Evolutionary conservation across 1,140 invertebrate genomes (phyloP).

Genomic region (Eufriesea mexicana): DNA sequence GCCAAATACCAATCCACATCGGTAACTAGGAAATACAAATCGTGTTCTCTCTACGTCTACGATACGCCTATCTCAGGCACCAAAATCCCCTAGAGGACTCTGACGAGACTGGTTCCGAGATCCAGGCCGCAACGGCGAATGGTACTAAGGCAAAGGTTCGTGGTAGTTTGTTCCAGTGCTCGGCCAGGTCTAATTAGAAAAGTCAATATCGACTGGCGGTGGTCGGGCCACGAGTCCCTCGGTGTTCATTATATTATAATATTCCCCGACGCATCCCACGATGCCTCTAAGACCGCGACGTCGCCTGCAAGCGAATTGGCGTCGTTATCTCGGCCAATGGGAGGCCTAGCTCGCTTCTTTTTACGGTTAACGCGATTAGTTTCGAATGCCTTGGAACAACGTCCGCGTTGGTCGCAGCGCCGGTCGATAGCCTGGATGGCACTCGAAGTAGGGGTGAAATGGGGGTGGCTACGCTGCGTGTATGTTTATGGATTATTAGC

Average conservation of each 20-base stretch:
- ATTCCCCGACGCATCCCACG: constrained; percentile 6
- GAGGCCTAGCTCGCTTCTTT: too few relatives aligned
- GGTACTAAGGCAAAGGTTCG: constrained; percentile 26
- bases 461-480: neutral
- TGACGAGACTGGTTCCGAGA: neutral
- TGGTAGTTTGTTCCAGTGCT: constrained; percentile 41
- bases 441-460: neutral
- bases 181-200: constrained; percentile 69
- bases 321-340: constrained; percentile 13
- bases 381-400: neutral
- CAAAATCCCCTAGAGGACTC: constrained; percentile 1
- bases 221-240: constrained; percentile 29
- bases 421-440: neutral
- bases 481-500: too few relatives aligned
- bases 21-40: neutral
- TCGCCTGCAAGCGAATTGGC: constrained; percentile 15
- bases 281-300: constrained; percentile 18
- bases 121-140: constrained; percentile 5
- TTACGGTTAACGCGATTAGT: neutral
- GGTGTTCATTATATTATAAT: constrained; percentile 58
- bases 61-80: neutral
- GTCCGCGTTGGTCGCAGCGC: too few relatives aligned
- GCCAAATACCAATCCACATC: too few relatives aligned
- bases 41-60: too few relatives aligned
- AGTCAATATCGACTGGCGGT: constrained; percentile 67